These are phyloP conservation scores for Myiagra hebetior DNA, from an alignment of 2,113 vertebrate genomes.

Conservation along the genomic window DNA sequence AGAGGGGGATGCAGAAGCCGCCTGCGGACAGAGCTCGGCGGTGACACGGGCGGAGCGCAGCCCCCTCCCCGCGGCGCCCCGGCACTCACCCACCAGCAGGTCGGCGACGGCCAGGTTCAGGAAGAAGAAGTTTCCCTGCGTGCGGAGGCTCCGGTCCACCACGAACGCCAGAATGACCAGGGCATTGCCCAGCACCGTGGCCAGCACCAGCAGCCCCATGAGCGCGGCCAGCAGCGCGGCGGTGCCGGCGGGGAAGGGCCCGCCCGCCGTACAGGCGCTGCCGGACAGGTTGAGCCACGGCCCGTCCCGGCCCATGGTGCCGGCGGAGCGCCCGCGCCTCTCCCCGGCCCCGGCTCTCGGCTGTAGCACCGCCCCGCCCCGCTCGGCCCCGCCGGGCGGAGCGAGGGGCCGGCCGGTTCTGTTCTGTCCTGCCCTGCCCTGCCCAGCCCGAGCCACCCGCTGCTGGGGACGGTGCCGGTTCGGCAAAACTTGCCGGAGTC, in stretches of 20 bases:
- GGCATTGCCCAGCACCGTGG: constrained; percentile 74
- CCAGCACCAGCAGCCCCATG: constrained; percentile 74
- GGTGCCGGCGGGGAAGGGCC: neutral
- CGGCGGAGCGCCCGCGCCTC: neutral
- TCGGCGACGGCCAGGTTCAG: constrained; percentile 78
- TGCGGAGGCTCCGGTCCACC: constrained; percentile 72
- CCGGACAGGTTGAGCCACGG: neutral
- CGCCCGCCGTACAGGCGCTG: neutral
- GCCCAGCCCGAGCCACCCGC: rapidly evolving
- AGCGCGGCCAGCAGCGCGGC: constrained; percentile 66
- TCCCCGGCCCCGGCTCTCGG: neutral
- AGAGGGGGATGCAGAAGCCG: constrained; percentile 77
- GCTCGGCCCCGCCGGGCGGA: neutral
- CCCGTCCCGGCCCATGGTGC: neutral
- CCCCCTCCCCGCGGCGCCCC: neutral
- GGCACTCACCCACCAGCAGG: constrained; percentile 76
- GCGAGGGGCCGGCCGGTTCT: neutral
- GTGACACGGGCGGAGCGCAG: neutral
- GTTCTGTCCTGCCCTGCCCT: neutral
- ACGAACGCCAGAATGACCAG: constrained; percentile 75
- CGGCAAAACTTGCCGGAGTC: rapidly evolving
- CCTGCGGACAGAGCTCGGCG: constrained; percentile 42
- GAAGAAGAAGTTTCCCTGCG: constrained; percentile 78
- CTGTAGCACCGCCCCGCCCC: neutral
- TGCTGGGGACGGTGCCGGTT: rapidly evolving